Conservation (phyloP, 2,113 vertebrate species). For the Spilogale gracilis region DNA sequence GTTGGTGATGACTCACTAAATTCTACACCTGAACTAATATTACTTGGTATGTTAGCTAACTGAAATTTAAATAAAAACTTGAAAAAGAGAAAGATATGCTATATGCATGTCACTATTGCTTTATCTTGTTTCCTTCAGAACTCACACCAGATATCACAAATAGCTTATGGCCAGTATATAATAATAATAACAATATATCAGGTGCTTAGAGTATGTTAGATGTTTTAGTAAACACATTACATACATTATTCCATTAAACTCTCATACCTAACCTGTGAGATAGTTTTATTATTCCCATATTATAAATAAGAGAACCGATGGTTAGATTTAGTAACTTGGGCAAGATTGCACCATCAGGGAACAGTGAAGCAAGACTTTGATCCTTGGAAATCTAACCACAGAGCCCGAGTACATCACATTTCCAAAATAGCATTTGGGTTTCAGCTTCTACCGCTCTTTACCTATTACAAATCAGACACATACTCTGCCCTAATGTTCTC, state of each 20-base stretch:
- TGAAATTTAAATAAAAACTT: background rate
- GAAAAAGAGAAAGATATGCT: background rate
- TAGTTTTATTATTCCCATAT: background rate
- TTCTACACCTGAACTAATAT: background rate
- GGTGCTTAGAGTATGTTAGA: background rate
- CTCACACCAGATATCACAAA: background rate
- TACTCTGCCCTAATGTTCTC: background rate
- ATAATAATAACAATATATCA: background rate
- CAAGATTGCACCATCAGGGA: background rate
- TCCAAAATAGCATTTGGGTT: background rate
- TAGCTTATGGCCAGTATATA: background rate
- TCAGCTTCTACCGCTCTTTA: background rate
- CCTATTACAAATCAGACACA: background rate
- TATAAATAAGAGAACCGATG: background rate
- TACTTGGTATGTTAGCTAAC: background rate
- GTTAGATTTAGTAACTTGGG: background rate
- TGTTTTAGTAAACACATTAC: background rate
- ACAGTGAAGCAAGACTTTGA: background rate
- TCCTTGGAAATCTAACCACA: background rate
- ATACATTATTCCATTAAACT: background rate
- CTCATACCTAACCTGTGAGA: background rate
- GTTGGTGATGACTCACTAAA: background rate
- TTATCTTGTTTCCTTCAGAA: background rate
- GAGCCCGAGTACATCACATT: background rate
- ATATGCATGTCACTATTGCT: background rate